Base-by-base conservation (phyloP, 2,797 vertebrate genomes). In the Falco columbarius region DNA sequence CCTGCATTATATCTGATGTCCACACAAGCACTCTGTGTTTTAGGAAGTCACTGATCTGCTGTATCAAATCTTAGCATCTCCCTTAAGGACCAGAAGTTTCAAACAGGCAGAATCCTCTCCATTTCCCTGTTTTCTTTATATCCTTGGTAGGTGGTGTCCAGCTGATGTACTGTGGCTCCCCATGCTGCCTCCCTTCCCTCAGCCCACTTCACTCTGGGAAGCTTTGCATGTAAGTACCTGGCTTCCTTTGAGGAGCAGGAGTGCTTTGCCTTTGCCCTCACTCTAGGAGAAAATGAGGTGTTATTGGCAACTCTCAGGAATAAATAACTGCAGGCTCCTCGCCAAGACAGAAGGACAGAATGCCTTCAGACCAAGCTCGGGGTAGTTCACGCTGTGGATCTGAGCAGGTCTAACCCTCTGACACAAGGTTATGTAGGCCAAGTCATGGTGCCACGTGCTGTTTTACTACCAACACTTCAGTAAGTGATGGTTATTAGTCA, bases 371-470 rank as follows among this genome's bases (percentile, higher is more conserved):
- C 10, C 40, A 30, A 54, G 63, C 29, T 56, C 71, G 65, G 85
- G 71, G 71, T 18, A 47, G 80, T 52, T 72, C 26, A 6, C 1
- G 1, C 51, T 55, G n/a, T 15, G 3, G 51, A 30, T 59, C 49
- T 42, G 30, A 92, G 83, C 67, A 30, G 83, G 59, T 77, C 38
- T 66, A 62, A 71, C 24, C 23, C 73, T 72, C 47, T 3, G 3
- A 54, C 2, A 2, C 0, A 2, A 52, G 65, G 11, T 51, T 74
- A 9, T 5, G 3, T 10, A 32, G 61, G 42, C 58, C 38, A 75
- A 65, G 65, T 88, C 54, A 26, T 0, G 0, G 61, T 42, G 91
- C 82, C 68, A 10, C 0, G 0, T 51, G 76, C 6, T 1, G 5
- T 71, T 93, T 80, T 44, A 30, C 58, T 66, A 4, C 24, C 61